Base-by-base conservation (phyloP, 2,888 invertebrate species). In the Gnatocerus cornutus region DNA sequence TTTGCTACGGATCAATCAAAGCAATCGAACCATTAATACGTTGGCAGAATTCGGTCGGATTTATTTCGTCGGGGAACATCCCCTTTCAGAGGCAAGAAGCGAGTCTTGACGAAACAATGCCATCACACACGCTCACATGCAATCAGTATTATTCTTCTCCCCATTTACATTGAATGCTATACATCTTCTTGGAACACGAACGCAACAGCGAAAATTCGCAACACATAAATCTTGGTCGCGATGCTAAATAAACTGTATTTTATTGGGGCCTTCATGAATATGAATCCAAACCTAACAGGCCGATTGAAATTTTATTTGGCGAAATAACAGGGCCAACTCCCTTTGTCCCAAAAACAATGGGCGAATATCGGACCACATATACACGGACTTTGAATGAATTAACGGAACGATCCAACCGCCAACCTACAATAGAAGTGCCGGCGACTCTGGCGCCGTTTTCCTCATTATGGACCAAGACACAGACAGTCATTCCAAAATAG, bases 151-250 rank as follows among this genome's bases (percentile, higher is more conserved):
- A 82, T 81, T 82, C 81, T 82, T 65, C 61, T 75, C 71, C 78
- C 80, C 78, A 83, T 84, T 83, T 84, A 83, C 83, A 83, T 83
- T 83, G 82, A 84, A 83, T 84, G 81, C 83, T 77, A 81, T 83
- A 83, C 82, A 82, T 83, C 83, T 81, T 81, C 72, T 71, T 73
- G 74, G 78, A 80, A 80, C 81, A 80, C 79, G 81, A 75, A 77
- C 56, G 59, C 61, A 73, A 77, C 79, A 75, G 80, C 73, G 78
- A 80, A 80, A 79, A 78, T 81, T 80, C 81, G 76, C 80, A 77
- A 81, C 74, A 79, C 80, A 82, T 82, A 82, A 82, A 82, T 82
- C 82, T 79, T 71, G 45, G 78, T 78, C 76, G 77, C 76, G 71
- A 75, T 76, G 77, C 77, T 79, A 79, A 81, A 79, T 81, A 80